Conservation (phyloP, 1,140 invertebrate genomes). For the Archivesica marissinica region DNA sequence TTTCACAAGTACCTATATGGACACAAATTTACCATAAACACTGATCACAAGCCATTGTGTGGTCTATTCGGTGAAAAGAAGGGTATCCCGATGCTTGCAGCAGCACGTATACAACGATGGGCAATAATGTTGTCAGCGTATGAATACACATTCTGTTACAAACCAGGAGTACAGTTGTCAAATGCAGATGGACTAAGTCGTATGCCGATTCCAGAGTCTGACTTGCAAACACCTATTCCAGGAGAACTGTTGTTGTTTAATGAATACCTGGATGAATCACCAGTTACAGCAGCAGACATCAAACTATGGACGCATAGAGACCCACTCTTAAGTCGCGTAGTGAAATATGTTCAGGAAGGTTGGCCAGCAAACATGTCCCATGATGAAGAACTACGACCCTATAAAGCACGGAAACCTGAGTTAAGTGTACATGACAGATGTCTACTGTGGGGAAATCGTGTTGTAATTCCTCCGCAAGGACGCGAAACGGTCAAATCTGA, state of each 20-base stretch:
- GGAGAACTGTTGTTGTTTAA: conserved; percentile 29
- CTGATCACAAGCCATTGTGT: conserved; percentile 80
- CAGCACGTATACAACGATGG: conserved; percentile 73
- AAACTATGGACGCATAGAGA: conserved; percentile 27
- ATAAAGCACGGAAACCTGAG: conserved; percentile 14
- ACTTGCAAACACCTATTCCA: not conserved
- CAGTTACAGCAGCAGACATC: conserved; percentile 31
- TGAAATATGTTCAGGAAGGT: conserved; percentile 20
- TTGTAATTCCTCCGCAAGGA: conserved; percentile 29
- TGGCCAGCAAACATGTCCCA: conserved; percentile 16
- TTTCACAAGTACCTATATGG: conserved; percentile 84
- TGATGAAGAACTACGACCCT: conserved; percentile 30
- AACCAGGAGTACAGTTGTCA: conserved; percentile 17
- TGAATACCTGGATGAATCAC: conserved; percentile 42
- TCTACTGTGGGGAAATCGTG: conserved; percentile 52
- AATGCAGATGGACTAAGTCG: conserved; percentile 52
- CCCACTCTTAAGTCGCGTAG: conserved; percentile 34
- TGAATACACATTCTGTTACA: conserved; percentile 69
- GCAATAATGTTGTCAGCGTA: conserved; percentile 66
- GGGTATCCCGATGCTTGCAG: conserved; percentile 77
- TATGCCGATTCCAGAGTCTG: conserved; percentile 12
- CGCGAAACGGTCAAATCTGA: conserved; percentile 7
- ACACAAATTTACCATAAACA: conserved; percentile 71
- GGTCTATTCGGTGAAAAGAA: conserved; percentile 79
- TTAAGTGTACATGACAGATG: conserved; percentile 36